Conservation (phyloP, 2,888 invertebrate species). For the Spilarctia lutea region DNA sequence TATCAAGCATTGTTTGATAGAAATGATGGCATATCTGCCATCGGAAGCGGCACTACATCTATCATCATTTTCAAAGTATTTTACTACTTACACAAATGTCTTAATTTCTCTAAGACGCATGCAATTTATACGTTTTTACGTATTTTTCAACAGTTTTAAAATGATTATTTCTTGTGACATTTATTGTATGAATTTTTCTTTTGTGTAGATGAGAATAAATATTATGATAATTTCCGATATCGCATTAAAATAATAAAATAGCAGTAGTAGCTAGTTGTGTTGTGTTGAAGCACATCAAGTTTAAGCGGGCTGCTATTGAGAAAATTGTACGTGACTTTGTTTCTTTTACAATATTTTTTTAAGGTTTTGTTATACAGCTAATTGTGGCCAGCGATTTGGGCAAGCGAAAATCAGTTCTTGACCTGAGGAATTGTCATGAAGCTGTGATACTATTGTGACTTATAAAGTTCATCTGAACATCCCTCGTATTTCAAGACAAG, state of each 20-base stretch:
- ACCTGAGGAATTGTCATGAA: neutral
- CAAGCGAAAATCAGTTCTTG: neutral
- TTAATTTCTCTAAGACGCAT: neutral
- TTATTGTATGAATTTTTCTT: neutral
- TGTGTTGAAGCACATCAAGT: no score
- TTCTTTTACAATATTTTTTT: no score
- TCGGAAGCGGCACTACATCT: neutral
- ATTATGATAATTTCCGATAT: no score
- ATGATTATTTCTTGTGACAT: neutral
- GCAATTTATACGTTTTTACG: neutral
- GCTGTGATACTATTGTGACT: neutral
- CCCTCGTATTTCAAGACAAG: neutral
- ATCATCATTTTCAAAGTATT: neutral
- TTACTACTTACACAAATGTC: neutral
- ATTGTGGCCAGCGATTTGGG: neutral
- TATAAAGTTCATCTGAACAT: neutral
- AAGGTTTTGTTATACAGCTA: neutral
- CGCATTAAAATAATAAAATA: no score
- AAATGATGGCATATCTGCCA: slow-evolving; percentile 3
- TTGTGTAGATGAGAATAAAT: no score
- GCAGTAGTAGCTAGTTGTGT: no score
- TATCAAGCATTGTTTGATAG: slow-evolving; percentile 7
- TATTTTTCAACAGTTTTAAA: neutral
- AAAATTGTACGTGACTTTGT: no score
- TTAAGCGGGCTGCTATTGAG: no score